These are phyloP conservation scores for Parelbella ahira DNA, from an alignment of 2,888 invertebrate species.

Conservation along the genomic window DNA sequence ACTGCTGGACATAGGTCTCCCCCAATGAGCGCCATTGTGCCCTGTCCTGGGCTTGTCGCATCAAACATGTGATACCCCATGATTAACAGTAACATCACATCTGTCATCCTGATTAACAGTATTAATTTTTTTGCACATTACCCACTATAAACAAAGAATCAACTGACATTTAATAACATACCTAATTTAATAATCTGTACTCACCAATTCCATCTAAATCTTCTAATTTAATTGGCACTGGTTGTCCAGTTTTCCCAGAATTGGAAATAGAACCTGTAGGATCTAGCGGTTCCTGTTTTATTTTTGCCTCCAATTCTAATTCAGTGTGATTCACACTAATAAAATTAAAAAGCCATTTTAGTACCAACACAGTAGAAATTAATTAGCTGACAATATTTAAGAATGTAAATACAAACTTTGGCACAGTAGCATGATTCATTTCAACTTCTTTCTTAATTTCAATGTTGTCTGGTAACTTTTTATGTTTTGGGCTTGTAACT, in stretches of 20 bases:
- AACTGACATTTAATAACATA: too few relatives aligned
- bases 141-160: too few relatives aligned
- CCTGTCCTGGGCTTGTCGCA: too few relatives aligned
- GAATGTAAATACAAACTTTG: slow-evolving; percentile 46
- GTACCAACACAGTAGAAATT: too few relatives aligned
- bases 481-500: slow-evolving; percentile 64
- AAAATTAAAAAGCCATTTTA: slow-evolving; percentile 10
- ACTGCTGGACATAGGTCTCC: too few relatives aligned
- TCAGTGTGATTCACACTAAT: slow-evolving; percentile 45
- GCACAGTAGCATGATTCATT: slow-evolving; percentile 44
- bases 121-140: too few relatives aligned
- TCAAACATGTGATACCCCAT: too few relatives aligned
- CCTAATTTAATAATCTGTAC: too few relatives aligned
- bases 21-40: too few relatives aligned
- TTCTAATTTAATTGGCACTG: slow-evolving; percentile 70
- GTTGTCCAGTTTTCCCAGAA: slow-evolving; percentile 44
- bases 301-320: slow-evolving; percentile 48
- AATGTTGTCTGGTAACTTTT: slow-evolving; percentile 51
- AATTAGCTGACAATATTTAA: too few relatives aligned
- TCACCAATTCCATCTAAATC: slow-evolving; percentile 75
- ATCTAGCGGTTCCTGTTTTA: slow-evolving; percentile 65
- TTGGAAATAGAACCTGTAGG: slow-evolving; percentile 40
- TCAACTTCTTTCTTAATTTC: slow-evolving; percentile 68
- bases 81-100: too few relatives aligned
- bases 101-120: too few relatives aligned